Percentiles rank a stretch among this genome's conserved stretches.
Conservation (phyloP, 1,140 invertebrate genomes). For the Charaxes varanes region DNA sequence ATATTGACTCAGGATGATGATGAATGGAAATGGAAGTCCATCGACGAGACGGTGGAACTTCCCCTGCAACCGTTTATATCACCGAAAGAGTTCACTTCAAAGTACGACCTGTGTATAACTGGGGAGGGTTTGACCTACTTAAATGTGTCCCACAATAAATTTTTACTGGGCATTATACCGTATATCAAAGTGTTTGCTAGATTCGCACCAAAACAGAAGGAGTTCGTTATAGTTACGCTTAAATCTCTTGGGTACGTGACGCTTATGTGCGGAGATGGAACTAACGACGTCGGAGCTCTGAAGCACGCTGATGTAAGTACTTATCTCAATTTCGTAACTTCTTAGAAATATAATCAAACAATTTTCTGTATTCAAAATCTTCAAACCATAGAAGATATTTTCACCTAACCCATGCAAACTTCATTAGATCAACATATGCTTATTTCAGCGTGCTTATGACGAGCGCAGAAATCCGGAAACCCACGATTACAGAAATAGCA, state of each 20-base stretch:
- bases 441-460: too few species aligned
- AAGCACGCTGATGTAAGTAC: slow-evolving; percentile 97
- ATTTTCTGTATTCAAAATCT: too few species aligned
- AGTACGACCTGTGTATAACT: slow-evolving; percentile 94
- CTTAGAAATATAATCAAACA: too few species aligned
- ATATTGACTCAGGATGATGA: slow-evolving; percentile 78
- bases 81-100: slow-evolving; percentile 75
- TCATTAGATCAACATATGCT: too few species aligned
- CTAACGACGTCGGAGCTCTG: slow-evolving; percentile 99
- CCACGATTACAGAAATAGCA: too few species aligned
- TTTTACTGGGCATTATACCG: slow-evolving; percentile 86
- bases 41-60: slow-evolving; percentile 81
- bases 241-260: slow-evolving; percentile 93
- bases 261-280: slow-evolving; percentile 99
- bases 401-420: too few species aligned
- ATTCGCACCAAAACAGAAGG: slow-evolving; percentile 97
- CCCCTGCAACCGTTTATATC: slow-evolving; percentile 73
- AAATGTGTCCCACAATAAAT: slow-evolving; percentile 76
- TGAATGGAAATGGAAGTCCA: slow-evolving; percentile 87
- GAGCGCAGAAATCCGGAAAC: too few species aligned
- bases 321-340: slow-evolving; percentile 9
- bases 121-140: slow-evolving; percentile 91
- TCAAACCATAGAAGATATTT: too few species aligned
- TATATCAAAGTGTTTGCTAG: slow-evolving; percentile 93
- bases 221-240: slow-evolving; percentile 92